These are phyloP conservation scores for Encarsia formosa DNA, from an alignment of 2,888 invertebrate genomes.

Conservation along the genomic window DNA sequence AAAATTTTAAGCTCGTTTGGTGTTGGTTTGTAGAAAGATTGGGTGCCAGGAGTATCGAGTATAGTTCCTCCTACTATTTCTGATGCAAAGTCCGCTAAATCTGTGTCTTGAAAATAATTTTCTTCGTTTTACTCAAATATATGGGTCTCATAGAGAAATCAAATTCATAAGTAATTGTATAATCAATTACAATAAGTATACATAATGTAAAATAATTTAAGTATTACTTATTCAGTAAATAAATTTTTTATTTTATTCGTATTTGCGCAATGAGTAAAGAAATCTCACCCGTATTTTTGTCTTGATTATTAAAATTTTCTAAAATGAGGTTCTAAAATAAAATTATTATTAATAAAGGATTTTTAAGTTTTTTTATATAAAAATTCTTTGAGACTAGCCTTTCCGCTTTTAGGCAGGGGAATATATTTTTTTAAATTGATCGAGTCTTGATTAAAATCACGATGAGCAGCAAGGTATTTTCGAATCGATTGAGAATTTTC, in stretches of 20 bases:
- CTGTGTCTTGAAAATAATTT: neutral
- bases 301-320: slow-evolving; percentile 19
- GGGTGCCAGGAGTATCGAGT: slow-evolving; percentile 43
- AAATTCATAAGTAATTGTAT: neutral
- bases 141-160: too few species aligned
- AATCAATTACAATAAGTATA: neutral
- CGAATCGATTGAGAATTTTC: too few species aligned
- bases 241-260: neutral
- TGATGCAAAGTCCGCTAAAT: slow-evolving; percentile 41
- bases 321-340: slow-evolving; percentile 28
- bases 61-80: slow-evolving; percentile 41
- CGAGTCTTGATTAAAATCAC: too few species aligned
- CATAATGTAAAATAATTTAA: too few species aligned
- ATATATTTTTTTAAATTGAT: too few species aligned
- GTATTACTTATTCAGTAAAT: neutral
- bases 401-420: too few species aligned
- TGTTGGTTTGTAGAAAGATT: slow-evolving; percentile 32
- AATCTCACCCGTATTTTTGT: slow-evolving; percentile 14
- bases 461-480: too few species aligned
- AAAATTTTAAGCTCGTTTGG: slow-evolving; percentile 32
- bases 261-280: neutral
- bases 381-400: too few species aligned
- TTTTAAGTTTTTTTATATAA: too few species aligned
- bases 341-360: too few species aligned
- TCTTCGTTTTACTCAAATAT: neutral